A percentile compares a stretch with the other conserved stretches of the same genome.
Conservation (phyloP, 1,140 invertebrate genomes). For the Mylabris phalerata region DNA sequence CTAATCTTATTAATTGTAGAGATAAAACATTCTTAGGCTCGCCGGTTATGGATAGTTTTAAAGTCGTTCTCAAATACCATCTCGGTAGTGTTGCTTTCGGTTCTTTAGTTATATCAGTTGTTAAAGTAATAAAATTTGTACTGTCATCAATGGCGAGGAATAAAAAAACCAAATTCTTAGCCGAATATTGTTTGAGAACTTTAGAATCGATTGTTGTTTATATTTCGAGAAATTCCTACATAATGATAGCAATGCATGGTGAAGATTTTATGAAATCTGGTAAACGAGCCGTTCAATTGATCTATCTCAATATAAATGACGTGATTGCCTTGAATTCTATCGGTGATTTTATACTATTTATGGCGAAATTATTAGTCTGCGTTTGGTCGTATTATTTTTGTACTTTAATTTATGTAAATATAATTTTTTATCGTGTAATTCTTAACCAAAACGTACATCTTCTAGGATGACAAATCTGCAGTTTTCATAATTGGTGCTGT, state of each 20-base stretch:
- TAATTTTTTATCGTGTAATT: neutral
- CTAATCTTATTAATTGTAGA: neutral
- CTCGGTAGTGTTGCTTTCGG: slow-evolving; percentile 66
- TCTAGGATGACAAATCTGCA: no score
- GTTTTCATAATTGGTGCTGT: neutral
- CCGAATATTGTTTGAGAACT: slow-evolving; percentile 43
- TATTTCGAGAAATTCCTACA: slow-evolving; percentile 65
- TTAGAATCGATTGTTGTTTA: slow-evolving; percentile 63
- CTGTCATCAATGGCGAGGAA: slow-evolving; percentile 52
- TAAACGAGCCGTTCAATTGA: neutral
- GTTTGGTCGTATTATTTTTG: slow-evolving; percentile 1
- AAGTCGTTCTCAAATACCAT: slow-evolving; percentile 56
- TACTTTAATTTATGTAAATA: neutral
- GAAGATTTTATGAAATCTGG: slow-evolving; percentile 50
- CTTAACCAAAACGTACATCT: neutral
- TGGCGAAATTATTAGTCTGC: neutral
- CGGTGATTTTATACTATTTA: slow-evolving; percentile 6
- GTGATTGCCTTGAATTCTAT: slow-evolving; percentile 3
- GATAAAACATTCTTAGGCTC: neutral
- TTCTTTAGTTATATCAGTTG: slow-evolving; percentile 42
- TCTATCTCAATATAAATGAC: neutral
- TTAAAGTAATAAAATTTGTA: slow-evolving; percentile 45
- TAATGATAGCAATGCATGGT: slow-evolving; percentile 61
- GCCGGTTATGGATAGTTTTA: neutral
- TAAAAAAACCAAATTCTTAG: neutral